Base-by-base conservation (phyloP, 2,888 invertebrate species). In the Leptinotarsa haldemani region DNA sequence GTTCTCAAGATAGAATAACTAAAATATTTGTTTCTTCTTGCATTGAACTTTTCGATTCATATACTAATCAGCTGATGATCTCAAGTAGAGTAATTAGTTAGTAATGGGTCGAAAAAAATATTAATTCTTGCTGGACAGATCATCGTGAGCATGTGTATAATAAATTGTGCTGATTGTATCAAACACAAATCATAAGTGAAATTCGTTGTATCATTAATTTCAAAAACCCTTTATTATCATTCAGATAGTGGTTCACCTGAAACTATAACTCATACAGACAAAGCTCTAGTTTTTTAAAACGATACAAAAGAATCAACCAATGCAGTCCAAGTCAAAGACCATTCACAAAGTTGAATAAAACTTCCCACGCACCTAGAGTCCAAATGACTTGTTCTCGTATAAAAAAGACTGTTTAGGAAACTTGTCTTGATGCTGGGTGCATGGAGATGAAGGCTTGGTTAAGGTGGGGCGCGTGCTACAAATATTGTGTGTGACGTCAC, bases 381-480 rank as follows among this genome's bases (percentile, higher is more conserved):
- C 72, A 70, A 77, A 77, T 74, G 75, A 77, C 75, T 74, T 71
- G 76, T 74, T 77, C 70, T 65, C 12, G 70, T 65, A 77, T 75
- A 72, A 79, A 78, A 77, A 78, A 76, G 78, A 80, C 85, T 82
- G 84, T 86, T 86, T 86, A 86, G 86, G 85, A 85, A 86, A 86
- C 86, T 85, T 85, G 86, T 79, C 77, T 79, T 64, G 53, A 20
- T 63, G 70, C 69, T 63, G 74, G 74, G 75, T 79, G 80, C 78
- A 78, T 74, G 76, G 70, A 78, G 79, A 80, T 85, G 83, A 85
- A 85, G 86, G 86, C 85, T 86, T 86, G 86, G 86, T 82, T 70
- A 85, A 86, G 86, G 86, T 86, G 85, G 86, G 86, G 86, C 86
- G 86, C 86, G 85, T 85, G 86, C 84, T 85, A 78, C 77, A 78